Percentiles rank a stretch among this genome's conserved stretches.
Evolutionary conservation across 2,113 vertebrate species (phyloP).

Genomic region (Marmota flaviventris): DNA sequence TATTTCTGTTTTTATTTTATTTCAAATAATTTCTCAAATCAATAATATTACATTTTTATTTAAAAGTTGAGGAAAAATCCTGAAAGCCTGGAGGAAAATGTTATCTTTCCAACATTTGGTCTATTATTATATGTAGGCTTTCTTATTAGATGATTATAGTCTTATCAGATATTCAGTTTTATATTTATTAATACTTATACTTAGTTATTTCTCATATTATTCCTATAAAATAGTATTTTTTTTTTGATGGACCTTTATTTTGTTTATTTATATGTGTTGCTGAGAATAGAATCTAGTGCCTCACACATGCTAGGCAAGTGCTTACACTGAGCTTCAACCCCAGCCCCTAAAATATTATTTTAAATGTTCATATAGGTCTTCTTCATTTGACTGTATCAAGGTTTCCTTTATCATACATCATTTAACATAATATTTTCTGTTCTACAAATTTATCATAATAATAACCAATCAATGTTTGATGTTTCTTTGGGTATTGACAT

Average conservation of each 20-base stretch:
- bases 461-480: not conserved
- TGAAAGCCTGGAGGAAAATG: constrained; percentile 20
- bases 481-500: not conserved
- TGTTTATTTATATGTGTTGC: too few species aligned
- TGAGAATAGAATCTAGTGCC: too few species aligned
- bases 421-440: constrained; percentile 31
- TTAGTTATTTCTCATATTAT: not conserved
- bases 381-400: not conserved
- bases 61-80: constrained; percentile 25
- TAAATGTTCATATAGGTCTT: not conserved
- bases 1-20: constrained; percentile 34
- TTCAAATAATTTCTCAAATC: constrained; percentile 39
- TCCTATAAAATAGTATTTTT: not conserved
- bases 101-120: not conserved
- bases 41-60: constrained; percentile 20
- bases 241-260: not conserved
- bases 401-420: not conserved
- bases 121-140: not conserved
- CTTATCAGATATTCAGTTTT: constrained; percentile 19
- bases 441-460: constrained; percentile 22
- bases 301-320: too few species aligned
- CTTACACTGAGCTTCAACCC: too few species aligned
- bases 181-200: not conserved
- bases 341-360: too few species aligned
- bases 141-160: not conserved